Base-by-base conservation (phyloP, 2,888 invertebrate genomes). In the Eupsilia transversa region DNA sequence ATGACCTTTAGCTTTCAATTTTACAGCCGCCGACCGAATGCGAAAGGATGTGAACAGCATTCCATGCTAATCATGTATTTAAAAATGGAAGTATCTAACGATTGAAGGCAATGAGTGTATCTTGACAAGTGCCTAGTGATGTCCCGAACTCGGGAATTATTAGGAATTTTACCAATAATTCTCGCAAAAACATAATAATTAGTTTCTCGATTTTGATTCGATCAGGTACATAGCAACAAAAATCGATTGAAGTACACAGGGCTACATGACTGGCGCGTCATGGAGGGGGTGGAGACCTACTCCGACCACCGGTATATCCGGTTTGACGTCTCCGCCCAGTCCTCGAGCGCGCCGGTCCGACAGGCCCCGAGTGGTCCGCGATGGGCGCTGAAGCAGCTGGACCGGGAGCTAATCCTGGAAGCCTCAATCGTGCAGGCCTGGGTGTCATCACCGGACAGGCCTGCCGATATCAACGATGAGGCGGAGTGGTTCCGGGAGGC, bases 61-160 rank as follows among this genome's bases (percentile, higher is more conserved):
- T 72, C 41, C 49, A 43, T 41, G n/a, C 10, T 23, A 41, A 52
- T 61, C 12, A 52, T 33, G 10, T 33, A 41, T 73, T 72, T 41
- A 12, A 52, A 41, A 46, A 27, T 59, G 2, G 17, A 12, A n/a
- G 17, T 30, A 9, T n/a, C n/a, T n/a, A n/a, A n/a, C 7, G 23
- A 60, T 10, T 3, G n/a, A 10, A n/a, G 66, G 27, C n/a, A 20
- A 54, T 38, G n/a, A 67, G 12, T 54, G n/a, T 10, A 30, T 52
- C 38, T 52, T 12, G 30, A 38, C 23, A 23, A 9, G 1, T n/a
- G n/a, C 10, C n/a, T 52, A 27, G 23, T 35, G 35, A n/a, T 10
- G 27, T 27, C 12, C 17, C 1, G 20, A 20, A 27, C 20, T 9
- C 3, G 52, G 52, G 20, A 20, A 20, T 35, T 38, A 1, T 27